Conservation (phyloP, 1,140 invertebrate species). For the Calliphora vicina region DNA sequence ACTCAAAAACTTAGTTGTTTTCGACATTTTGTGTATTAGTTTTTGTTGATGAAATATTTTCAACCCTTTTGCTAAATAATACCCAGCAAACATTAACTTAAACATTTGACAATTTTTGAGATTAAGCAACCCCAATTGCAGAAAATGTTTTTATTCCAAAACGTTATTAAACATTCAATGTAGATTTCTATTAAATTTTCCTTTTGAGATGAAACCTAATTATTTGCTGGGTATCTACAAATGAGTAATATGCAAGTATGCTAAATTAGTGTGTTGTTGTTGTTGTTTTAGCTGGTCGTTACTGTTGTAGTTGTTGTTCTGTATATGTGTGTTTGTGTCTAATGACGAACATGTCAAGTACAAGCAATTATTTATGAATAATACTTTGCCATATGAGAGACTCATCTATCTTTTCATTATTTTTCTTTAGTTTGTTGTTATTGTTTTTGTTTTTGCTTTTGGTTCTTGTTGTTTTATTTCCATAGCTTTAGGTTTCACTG, state of each 20-base stretch:
- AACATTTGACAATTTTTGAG: too few relatives aligned
- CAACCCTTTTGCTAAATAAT: neutral
- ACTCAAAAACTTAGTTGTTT: neutral
- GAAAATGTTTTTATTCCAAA: too few relatives aligned
- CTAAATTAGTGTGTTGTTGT: neutral
- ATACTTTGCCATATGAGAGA: slow-evolving; percentile 26
- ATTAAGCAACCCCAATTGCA: too few relatives aligned
- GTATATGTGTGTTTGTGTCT: too few relatives aligned
- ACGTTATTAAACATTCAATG: too few relatives aligned
- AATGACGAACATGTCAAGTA: slow-evolving; percentile 26
- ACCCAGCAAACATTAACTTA: neutral
- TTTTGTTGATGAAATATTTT: neutral
- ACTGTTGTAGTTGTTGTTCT: too few relatives aligned
- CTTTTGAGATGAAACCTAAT: too few relatives aligned
- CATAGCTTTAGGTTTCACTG: slow-evolving; percentile 9
- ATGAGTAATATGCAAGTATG: neutral
- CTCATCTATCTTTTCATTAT: slow-evolving; percentile 30
- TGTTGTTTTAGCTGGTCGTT: neutral
- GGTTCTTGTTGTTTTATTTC: neutral
- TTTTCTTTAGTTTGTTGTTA: neutral
- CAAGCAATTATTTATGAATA: slow-evolving; percentile 34
- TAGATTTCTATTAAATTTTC: too few relatives aligned
- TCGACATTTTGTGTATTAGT: neutral
- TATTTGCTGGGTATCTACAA: neutral
- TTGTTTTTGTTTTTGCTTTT: neutral